These are phyloP conservation scores for Oscheius sp. DNA, from an alignment of 2,888 invertebrate genomes.

Conservation along the genomic window DNA sequence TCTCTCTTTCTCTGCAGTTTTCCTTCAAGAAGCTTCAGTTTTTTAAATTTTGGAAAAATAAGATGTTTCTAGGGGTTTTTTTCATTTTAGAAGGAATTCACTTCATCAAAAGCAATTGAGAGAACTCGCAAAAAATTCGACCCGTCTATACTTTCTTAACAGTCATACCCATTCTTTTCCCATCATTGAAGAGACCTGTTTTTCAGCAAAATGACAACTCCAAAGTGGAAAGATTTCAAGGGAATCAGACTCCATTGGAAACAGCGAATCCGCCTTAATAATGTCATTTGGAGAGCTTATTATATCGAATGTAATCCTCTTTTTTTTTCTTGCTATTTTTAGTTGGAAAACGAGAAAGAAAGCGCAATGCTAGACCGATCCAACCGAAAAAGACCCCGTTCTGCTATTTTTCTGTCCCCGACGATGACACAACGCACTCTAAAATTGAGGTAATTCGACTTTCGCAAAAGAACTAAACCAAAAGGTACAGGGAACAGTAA, in stretches of 20 bases:
- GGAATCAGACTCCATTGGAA: constrained; percentile 95
- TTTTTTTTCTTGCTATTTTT: constrained; percentile 18
- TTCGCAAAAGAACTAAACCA: background rate
- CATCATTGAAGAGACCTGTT: background rate
- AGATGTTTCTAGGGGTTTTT: no score
- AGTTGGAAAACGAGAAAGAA: constrained; percentile 52
- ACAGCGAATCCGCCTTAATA: constrained; percentile 98
- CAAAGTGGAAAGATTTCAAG: constrained; percentile 99
- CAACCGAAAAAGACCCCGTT: constrained; percentile 64
- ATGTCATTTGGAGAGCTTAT: constrained; percentile 99
- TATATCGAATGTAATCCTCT: constrained; percentile 85
- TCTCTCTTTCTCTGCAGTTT: background rate
- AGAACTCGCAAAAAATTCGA: no score
- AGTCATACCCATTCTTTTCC: background rate
- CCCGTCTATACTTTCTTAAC: no score
- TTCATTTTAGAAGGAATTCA: no score
- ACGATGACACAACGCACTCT: constrained; percentile 69
- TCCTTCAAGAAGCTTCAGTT: no score
- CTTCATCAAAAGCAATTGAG: no score
- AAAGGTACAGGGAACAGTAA: constrained; percentile 83
- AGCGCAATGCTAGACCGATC: constrained; percentile 12
- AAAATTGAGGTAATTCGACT: constrained; percentile 72
- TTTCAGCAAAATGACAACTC: constrained; percentile 97
- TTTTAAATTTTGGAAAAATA: no score
- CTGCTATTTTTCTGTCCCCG: constrained; percentile 70